These are phyloP conservation scores for Aradophagus sp. DNA, from an alignment of 1,140 invertebrate genomes.

Conservation along the genomic window DNA sequence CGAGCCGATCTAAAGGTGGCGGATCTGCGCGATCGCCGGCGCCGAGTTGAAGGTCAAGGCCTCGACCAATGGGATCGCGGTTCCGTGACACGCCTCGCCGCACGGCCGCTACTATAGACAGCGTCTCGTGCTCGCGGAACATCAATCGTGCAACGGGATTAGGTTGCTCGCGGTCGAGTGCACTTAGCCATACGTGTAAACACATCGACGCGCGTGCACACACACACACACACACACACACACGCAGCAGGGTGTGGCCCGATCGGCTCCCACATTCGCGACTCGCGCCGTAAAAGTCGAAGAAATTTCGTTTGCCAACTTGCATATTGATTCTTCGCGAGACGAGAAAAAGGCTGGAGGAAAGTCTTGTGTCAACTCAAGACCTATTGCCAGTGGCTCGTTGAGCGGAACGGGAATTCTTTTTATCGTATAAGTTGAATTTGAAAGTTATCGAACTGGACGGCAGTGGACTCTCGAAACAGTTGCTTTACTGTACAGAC, in stretches of 20 bases:
- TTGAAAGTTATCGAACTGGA: no score
- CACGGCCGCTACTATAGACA: conserved; percentile 2
- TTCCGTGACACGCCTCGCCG: conserved; percentile 19
- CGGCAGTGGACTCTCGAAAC: no score
- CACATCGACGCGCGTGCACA: conserved; percentile 1
- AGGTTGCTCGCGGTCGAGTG: conserved; percentile 19
- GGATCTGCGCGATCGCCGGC: neutral
- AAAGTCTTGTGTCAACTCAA: conserved; percentile 8
- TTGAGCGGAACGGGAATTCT: no score
- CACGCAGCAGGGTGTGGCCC: conserved; percentile 30
- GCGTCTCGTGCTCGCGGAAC: conserved; percentile 21
- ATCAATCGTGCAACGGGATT: conserved; percentile 49
- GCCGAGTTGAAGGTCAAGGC: conserved; percentile 38
- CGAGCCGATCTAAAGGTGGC: conserved; percentile 8
- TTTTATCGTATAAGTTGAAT: no score
- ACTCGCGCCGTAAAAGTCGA: conserved; percentile 8
- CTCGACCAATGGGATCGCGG: conserved; percentile 20
- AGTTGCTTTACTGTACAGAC: no score
- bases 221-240: no score
- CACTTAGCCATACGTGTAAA: no score
- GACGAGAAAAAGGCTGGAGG: neutral
- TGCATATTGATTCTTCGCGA: conserved; percentile 12
- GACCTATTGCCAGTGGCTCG: no score
- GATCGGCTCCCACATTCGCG: conserved; percentile 13
- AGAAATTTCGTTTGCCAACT: conserved; percentile 10